Evolutionary conservation across 1,140 invertebrate species (phyloP).

Genomic region (Caenorhabditis remanei): DNA sequence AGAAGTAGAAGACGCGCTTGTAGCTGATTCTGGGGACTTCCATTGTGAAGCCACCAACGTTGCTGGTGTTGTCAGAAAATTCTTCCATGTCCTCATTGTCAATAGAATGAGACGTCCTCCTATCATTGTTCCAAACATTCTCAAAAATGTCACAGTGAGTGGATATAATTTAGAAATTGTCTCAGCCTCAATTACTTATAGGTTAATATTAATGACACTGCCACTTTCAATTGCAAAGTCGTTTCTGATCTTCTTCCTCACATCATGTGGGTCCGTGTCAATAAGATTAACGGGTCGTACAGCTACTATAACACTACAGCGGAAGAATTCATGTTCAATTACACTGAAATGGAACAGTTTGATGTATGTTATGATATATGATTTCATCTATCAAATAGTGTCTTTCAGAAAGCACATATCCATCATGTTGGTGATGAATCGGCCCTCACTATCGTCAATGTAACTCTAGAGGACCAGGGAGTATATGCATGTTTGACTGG

Average conservation of each 20-base stretch:
- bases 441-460: conserved; percentile 72
- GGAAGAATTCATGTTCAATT: conserved; percentile 70
- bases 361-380: conserved; percentile 30
- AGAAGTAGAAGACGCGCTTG: conserved; percentile 76
- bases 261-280: conserved; percentile 74
- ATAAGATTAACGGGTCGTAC: conserved; percentile 65
- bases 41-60: conserved; percentile 54
- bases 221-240: conserved; percentile 76
- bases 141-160: conserved; percentile 72
- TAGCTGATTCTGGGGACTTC: conserved; percentile 66
- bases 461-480: conserved; percentile 73
- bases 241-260: conserved; percentile 76
- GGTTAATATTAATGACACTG: conserved; percentile 75
- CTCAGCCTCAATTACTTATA: background rate
- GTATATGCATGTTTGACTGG: conserved; percentile 76
- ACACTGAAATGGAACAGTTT: conserved; percentile 66
- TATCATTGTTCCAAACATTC: conserved; percentile 71
- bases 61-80: background rate
- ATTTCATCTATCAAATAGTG: conserved; percentile 1
- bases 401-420: conserved; percentile 72
- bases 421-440: conserved; percentile 71
- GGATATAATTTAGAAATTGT: background rate
- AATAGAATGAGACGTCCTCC: conserved; percentile 64
- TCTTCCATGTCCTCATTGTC: conserved; percentile 60
- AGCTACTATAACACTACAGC: conserved; percentile 69